Evolutionary conservation across 2,113 vertebrate genomes (phyloP).

Genomic region (Rhinolophus ferrumequinum): DNA sequence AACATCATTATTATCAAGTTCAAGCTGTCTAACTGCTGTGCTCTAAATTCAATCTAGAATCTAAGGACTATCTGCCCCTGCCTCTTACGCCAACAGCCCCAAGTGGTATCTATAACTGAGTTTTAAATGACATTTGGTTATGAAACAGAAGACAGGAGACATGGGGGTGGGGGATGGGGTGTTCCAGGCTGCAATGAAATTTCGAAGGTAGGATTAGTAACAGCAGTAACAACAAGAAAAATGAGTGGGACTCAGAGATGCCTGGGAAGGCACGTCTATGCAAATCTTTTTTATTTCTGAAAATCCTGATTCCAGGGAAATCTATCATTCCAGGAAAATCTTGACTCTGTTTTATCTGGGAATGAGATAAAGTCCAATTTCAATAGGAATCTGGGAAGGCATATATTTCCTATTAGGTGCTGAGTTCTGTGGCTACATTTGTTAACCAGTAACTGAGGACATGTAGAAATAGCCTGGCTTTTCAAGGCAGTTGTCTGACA

Average conservation of each 20-base stretch:
- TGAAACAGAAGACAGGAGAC: slow-evolving; percentile 4
- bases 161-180: background rate
- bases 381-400: slow-evolving; percentile 43
- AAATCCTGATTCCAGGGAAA: no score
- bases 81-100: background rate
- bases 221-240: background rate
- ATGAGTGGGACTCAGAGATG: background rate
- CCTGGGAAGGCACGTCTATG: background rate
- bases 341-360: slow-evolving; percentile 21
- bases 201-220: background rate
- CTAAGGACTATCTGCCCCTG: slow-evolving; percentile 52
- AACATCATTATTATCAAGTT: slow-evolving; percentile 13
- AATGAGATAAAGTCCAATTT: slow-evolving; percentile 49
- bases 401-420: slow-evolving; percentile 40
- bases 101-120: background rate
- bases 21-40: slow-evolving; percentile 19
- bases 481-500: slow-evolving; percentile 47
- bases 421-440: slow-evolving; percentile 44
- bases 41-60: slow-evolving; percentile 45
- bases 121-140: slow-evolving; percentile 57
- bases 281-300: background rate
- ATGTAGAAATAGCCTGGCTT: slow-evolving; percentile 42
- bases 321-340: background rate
- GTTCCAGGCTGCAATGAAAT: background rate
- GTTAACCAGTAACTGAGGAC: slow-evolving; percentile 63